These are phyloP conservation scores for Trichomalopsis sarcophagae DNA, from an alignment of 1,140 invertebrate species.

Conservation along the genomic window DNA sequence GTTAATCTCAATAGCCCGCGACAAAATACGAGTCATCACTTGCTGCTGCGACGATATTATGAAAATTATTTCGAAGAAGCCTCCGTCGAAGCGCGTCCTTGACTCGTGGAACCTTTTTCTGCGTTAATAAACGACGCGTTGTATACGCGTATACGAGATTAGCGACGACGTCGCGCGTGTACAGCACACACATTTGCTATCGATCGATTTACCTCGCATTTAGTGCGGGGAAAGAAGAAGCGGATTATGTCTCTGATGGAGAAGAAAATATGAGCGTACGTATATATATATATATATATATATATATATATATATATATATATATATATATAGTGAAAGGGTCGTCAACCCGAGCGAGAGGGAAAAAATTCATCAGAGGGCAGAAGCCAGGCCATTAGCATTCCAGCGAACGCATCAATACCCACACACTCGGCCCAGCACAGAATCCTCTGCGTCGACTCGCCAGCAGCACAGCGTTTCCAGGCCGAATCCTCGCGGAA, in stretches of 20 bases:
- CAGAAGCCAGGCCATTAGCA: neutral
- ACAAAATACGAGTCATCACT: neutral
- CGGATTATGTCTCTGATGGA: too few relatives aligned
- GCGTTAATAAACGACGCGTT: too few relatives aligned
- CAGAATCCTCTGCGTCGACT: too few relatives aligned
- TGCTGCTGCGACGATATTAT: neutral
- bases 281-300: too few relatives aligned
- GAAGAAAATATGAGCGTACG: too few relatives aligned
- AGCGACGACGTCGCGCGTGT: too few relatives aligned
- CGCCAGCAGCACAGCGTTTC: neutral
- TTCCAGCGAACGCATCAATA: too few relatives aligned
- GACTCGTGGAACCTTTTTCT: neutral
- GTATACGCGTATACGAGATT: too few relatives aligned
- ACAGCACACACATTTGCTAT: neutral
- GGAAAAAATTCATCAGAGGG: neutral
- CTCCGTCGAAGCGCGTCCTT: neutral
- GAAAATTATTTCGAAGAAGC: neutral
- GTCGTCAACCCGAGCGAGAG: neutral
- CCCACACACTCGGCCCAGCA: too few relatives aligned
- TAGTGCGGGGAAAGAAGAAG: too few relatives aligned
- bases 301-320: too few relatives aligned
- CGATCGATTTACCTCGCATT: slow-evolving; percentile 1
- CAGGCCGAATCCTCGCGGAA: slow-evolving; percentile 16
- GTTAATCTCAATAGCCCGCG: too few relatives aligned
- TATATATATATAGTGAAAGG: neutral